phyloP scores from a whole-genome alignment of 2,113 vertebrate species.

The Limanda limanda region DNA sequence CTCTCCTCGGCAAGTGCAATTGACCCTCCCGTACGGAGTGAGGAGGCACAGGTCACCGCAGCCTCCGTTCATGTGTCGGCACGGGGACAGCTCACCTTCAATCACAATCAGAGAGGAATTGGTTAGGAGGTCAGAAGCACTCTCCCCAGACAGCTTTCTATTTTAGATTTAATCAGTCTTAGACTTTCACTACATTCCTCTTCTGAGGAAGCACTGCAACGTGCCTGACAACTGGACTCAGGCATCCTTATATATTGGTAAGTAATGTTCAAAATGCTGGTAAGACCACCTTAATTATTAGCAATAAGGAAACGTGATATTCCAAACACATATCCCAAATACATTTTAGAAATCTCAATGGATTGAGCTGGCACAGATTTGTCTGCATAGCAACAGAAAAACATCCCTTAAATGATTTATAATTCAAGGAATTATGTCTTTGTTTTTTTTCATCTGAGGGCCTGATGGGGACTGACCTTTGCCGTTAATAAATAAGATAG shows the following conservation, averaged over 20 bases:
- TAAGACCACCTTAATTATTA: neutral
- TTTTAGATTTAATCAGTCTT: neutral
- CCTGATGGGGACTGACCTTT: neutral
- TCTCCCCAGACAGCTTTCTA: neutral
- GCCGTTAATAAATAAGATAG: neutral
- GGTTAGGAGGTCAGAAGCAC: conserved; percentile 1
- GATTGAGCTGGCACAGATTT: neutral
- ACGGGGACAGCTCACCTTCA: conserved; percentile 94
- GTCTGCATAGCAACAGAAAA: neutral
- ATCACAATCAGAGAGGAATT: conserved; percentile 41
- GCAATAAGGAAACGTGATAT: neutral
- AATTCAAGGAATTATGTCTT: neutral
- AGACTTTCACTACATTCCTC: neutral
- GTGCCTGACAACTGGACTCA: neutral
- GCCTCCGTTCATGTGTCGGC: conserved; percentile 91
- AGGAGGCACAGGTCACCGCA: conserved; percentile 96
- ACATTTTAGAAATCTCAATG: neutral
- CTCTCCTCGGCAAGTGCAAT: conserved; percentile 94
- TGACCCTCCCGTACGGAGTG: conserved; percentile 91
- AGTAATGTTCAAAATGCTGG: neutral
- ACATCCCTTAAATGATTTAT: neutral
- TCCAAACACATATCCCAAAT: neutral
- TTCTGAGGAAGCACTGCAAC: neutral
- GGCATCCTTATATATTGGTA: neutral
- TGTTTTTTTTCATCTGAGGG: neutral